Evolutionary conservation across 2,888 invertebrate species (phyloP), one percentile per base, ranked within the genome.

Genomic region (Hesperia comma): DNA sequence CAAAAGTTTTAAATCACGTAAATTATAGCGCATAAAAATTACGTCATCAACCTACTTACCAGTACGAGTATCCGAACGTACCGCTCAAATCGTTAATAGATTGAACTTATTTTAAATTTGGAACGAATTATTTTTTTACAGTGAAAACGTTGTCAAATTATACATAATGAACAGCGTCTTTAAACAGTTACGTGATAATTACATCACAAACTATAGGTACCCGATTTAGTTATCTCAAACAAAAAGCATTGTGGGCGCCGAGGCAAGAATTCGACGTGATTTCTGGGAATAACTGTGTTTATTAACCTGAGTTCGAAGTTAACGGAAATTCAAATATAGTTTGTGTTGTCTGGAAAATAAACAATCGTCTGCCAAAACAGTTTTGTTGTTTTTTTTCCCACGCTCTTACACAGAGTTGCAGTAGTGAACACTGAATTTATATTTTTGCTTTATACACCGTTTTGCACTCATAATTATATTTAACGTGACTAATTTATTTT

Each of bases 231-330:
- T 60, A 60, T 43, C 43, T 26, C 15, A 15, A 58, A 43, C 21
- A 26, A 46, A 58, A 60, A 33, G 2, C 14, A 1, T 33, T 46
- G 33, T 51, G 51, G 37, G 19, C 37, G 51, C 54, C 41, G 53
- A 41, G 61, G 41, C 40, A 17, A 41, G 53, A 53, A 26, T 37
- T 41, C 40, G 53, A n/a, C 19, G 14, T 17, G 32, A 41, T 32
- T 62, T 54, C 62, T 32, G 54, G 41, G 43, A 54, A 54, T 54
- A 62, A 62, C 62, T 41, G 54, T 49, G 14, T 53, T 61, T 40
- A 40, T 10, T 40, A 61, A 61, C 61, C 41, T 17, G 62, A 32
- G 54, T 62, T 43, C 15, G 21, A 10, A 54, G 15, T 32, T 62
- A 54, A 62, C 62, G 62, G 62, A 54, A 54, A 58, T 17, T 26